Percentiles rank a stretch among this genome's conserved stretches.
phyloP scores from a whole-genome alignment of 92 coral and sea anemone species.

The Isaurus tuberculatus region DNA sequence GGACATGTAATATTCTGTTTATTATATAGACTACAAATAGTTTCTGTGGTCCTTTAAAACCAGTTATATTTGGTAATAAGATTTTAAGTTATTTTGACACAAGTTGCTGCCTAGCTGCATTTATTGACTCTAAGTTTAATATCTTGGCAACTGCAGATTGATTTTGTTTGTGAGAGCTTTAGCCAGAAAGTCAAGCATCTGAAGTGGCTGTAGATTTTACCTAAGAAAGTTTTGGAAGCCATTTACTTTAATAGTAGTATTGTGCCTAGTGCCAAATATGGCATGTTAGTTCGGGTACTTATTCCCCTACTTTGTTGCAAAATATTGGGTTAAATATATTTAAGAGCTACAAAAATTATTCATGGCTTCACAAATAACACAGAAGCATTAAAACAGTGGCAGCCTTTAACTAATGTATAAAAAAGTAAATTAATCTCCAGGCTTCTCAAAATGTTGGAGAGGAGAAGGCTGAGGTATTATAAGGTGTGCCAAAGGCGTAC shows the following conservation, averaged over 20 bases:
- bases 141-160: conserved; percentile 50
- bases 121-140: conserved; percentile 54
- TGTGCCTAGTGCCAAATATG: conserved; percentile 32
- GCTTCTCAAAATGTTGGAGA: too few species aligned
- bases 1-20: too few species aligned
- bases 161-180: conserved; percentile 45
- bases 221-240: conserved; percentile 33
- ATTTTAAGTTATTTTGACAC: conserved; percentile 29
- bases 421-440: conserved; percentile 31
- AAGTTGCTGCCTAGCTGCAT: conserved; percentile 48
- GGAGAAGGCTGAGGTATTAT: too few species aligned
- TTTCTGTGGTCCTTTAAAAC: conserved; percentile 50
- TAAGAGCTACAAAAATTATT: too few species aligned
- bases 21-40: conserved; percentile 38
- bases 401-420: conserved; percentile 4
- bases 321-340: neutral
- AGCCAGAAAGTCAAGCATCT: conserved; percentile 50
- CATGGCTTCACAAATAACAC: neutral
- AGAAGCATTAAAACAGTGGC: neutral
- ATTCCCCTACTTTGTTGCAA: neutral
- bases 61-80: conserved; percentile 48
- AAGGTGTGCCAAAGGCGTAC: too few species aligned
- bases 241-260: conserved; percentile 39
- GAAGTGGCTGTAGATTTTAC: conserved; percentile 32
- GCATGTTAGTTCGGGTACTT: conserved; percentile 13